phyloP scores from a whole-genome alignment of 2,113 vertebrate genomes.

The Crypturellus undulatus region DNA sequence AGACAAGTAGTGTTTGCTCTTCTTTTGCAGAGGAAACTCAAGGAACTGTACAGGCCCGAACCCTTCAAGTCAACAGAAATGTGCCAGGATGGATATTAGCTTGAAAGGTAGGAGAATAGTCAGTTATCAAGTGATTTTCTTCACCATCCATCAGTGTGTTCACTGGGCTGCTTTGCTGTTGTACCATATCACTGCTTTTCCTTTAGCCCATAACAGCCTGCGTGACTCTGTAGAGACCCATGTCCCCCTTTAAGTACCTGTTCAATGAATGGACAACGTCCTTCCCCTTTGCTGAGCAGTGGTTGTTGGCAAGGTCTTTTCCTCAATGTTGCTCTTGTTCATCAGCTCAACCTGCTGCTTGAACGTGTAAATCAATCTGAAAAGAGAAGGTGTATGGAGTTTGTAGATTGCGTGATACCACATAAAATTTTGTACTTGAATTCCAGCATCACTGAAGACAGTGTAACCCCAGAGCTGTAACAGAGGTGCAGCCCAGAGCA shows the following conservation, averaged over 20 bases:
- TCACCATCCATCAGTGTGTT: background rate
- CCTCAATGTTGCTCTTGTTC: background rate
- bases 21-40: background rate
- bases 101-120: rapidly evolving
- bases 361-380: background rate
- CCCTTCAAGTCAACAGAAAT: too few relatives aligned
- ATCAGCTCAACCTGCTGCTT: background rate
- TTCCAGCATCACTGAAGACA: background rate
- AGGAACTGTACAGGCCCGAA: background rate
- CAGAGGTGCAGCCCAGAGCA: background rate
- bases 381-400: background rate
- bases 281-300: rapidly evolving
- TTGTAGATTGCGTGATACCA: background rate
- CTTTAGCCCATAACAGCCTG: background rate
- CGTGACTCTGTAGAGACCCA: rapidly evolving
- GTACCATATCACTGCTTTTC: rapidly evolving
- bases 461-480: background rate
- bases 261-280: background rate
- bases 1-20: rapidly evolving
- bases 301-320: background rate
- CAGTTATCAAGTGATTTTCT: background rate
- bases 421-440: background rate
- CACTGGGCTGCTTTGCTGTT: background rate
- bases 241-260: rapidly evolving
- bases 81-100: background rate